These are phyloP conservation scores for Cyprinella venusta DNA, from an alignment of 2,797 vertebrate genomes.

Conservation along the genomic window DNA sequence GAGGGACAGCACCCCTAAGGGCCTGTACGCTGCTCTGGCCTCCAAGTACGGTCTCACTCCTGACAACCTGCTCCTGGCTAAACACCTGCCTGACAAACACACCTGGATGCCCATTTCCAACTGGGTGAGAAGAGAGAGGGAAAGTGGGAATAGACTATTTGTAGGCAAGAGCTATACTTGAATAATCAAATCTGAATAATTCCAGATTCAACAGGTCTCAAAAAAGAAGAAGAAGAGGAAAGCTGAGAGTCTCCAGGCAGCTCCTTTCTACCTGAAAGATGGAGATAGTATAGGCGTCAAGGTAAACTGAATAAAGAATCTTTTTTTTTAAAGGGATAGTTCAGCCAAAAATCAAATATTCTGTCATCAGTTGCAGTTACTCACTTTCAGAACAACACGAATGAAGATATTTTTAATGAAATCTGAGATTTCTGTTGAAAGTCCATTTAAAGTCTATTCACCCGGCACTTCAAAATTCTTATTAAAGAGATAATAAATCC, in stretches of 20 bases:
- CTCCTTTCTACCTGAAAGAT: conserved; percentile 89
- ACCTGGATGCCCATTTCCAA: conserved; percentile 88
- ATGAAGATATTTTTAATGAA: background rate
- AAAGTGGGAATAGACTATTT: background rate
- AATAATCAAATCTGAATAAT: conserved; percentile 17
- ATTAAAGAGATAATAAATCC: background rate
- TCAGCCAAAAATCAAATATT: background rate
- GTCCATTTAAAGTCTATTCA: background rate
- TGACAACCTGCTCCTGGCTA: conserved; percentile 90
- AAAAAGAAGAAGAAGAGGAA: conserved; percentile 92
- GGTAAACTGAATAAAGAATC: conserved; percentile 69
- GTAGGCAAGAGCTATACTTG: background rate
- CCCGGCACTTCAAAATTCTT: background rate
- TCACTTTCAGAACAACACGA: background rate
- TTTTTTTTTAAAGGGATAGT: background rate
- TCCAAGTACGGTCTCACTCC: conserved; percentile 80
- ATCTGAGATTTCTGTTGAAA: no score
- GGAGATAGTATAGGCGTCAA: conserved; percentile 90
- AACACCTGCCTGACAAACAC: conserved; percentile 87
- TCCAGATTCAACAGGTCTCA: conserved; percentile 87
- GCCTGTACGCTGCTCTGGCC: conserved; percentile 80
- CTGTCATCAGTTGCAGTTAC: background rate
- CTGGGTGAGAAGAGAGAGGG: conserved; percentile 74
- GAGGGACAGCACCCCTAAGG: conserved; percentile 78
- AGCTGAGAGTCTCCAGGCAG: conserved; percentile 83